Base-by-base conservation (phyloP, 1,140 invertebrate species). In the Zaprionus africanus region DNA sequence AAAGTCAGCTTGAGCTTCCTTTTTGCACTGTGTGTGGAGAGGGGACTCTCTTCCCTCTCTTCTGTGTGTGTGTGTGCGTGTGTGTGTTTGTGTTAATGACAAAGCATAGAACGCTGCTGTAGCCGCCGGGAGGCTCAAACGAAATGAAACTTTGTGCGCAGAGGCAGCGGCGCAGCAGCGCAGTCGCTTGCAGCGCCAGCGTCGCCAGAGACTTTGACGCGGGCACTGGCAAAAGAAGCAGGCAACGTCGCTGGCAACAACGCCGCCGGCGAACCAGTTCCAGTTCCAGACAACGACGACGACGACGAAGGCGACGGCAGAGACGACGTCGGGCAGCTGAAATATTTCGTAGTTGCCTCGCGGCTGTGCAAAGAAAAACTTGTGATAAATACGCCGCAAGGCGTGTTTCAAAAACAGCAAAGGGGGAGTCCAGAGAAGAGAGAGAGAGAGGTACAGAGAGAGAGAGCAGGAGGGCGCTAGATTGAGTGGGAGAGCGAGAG, bases 341-440 rank as follows among this genome's bases (percentile, higher is more conserved):
- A 92, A 92, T 92, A 92, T 92, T 91, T 91, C 82, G 71, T 65
- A 81, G 81, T 80, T 84, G 69, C 63, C 85, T 60, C 17, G 41
- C 53, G 79, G 91, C 82, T 54, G 79, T 78, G 79, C 87, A 92
- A 92, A 92, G 91, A 92, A 91, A 92, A 92, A 92, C 91, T 92
- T 92, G 91, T 92, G 91, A 92, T 92, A 92, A 92, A 92, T 92
- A 91, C 72, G 81, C 91, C 84, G 9, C 60, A n/a, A 76, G 91
- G 41, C 9, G 43, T 81, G 83, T 91, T 92, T 92, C 85, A 90
- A 92, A 92, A 92, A 91, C 78, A 82, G 76, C 54, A 46, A 57
- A 36, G 73, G 59, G 38, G 34, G 13, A 77, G 58, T 36, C 13
- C 56, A 56, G 34, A 74, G 58, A 57, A 15, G n/a, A 78, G 59